These are phyloP conservation scores for Gisinianus flammeolus DNA, from an alignment of 2,888 invertebrate genomes.

Conservation along the genomic window DNA sequence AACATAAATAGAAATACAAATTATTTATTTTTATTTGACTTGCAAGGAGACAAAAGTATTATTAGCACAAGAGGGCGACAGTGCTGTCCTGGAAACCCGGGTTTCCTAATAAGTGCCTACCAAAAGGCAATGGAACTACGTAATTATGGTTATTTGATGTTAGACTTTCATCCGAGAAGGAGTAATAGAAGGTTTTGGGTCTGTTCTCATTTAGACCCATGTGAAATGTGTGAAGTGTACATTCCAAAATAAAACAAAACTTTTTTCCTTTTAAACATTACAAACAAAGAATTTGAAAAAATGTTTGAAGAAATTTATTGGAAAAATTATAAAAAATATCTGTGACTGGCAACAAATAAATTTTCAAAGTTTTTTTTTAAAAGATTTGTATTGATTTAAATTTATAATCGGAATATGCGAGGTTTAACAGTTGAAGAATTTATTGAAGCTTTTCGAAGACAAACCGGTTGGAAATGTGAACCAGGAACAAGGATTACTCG, in stretches of 20 bases:
- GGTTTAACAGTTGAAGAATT: too few species aligned
- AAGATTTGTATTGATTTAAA: too few species aligned
- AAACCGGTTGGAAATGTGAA: too few species aligned
- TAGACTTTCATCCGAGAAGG: not conserved
- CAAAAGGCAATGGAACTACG: not conserved
- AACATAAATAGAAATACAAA: not conserved
- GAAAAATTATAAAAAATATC: too few species aligned
- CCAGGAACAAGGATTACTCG: too few species aligned
- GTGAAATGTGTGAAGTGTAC: constrained; percentile 1
- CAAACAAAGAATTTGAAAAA: too few species aligned
- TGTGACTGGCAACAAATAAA: too few species aligned
- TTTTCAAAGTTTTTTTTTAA: too few species aligned
- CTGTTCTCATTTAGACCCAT: not conserved
- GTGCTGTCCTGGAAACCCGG: not conserved
- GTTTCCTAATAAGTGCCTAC: not conserved
- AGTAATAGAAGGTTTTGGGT: not conserved
- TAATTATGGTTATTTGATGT: not conserved
- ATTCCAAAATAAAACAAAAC: not conserved
- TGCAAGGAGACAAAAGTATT: not conserved
- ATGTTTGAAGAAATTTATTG: not conserved
- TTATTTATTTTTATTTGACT: not conserved
- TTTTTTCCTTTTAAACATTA: too few species aligned
- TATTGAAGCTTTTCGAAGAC: too few species aligned
- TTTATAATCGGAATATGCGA: too few species aligned
- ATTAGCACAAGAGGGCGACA: not conserved